Conservation (phyloP, 2,113 vertebrate species). For the Gracilinanus agilis region DNA sequence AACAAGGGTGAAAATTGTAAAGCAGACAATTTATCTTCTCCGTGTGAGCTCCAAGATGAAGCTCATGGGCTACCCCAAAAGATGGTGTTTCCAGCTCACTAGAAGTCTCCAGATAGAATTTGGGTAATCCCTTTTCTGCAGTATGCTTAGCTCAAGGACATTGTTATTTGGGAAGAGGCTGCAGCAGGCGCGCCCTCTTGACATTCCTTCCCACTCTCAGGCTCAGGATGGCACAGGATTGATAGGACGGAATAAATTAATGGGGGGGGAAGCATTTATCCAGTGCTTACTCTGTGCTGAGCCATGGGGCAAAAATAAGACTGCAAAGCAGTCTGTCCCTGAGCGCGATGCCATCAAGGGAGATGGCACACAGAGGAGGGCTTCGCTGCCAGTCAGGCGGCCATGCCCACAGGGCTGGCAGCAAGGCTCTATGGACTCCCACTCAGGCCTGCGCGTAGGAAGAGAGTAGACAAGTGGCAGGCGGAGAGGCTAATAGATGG, state of each 20-base stretch:
- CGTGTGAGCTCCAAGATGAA: background rate
- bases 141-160: background rate
- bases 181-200: no score
- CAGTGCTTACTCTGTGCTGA: background rate
- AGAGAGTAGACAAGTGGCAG: background rate
- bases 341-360: background rate
- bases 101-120: background rate
- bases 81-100: no score
- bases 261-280: background rate
- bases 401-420: background rate
- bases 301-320: background rate
- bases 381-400: background rate
- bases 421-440: no score
- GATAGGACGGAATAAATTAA: background rate
- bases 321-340: background rate
- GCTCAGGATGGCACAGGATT: background rate
- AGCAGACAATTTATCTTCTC: background rate
- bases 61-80: background rate
- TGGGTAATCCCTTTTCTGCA: background rate
- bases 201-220: background rate
- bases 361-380: background rate
- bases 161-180: no score
- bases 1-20: background rate
- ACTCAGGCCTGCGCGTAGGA: background rate
- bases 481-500: background rate